Conservation (phyloP, 2,888 invertebrate species). For the Idaea straminata region DNA sequence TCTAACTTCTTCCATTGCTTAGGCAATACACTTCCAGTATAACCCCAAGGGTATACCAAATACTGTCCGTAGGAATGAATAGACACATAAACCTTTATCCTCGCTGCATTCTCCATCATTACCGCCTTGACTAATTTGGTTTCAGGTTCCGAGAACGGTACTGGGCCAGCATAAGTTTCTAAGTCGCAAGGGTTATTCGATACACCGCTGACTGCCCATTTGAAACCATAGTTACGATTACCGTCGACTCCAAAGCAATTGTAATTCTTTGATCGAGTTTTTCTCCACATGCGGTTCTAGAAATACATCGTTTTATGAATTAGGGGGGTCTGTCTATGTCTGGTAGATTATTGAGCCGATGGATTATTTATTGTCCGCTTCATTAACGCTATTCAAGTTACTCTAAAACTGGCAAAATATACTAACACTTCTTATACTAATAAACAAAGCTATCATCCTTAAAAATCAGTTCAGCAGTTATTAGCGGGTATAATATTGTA, state of each 20-base stretch:
- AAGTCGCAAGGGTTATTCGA: constrained; percentile 79
- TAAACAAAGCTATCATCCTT: no score
- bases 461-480: no score
- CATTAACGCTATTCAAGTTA: no score
- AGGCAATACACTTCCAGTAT: constrained; percentile 70
- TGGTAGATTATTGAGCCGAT: no score
- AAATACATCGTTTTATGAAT: constrained; percentile 15
- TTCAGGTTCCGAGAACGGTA: constrained; percentile 83
- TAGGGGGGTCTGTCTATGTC: neutral
- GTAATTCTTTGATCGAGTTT: constrained; percentile 73
- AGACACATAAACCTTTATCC: constrained; percentile 83
- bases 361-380: no score
- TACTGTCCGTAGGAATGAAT: constrained; percentile 85
- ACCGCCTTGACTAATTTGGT: constrained; percentile 76
- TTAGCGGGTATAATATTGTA: neutral
- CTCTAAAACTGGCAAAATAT: no score
- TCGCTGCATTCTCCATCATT: constrained; percentile 66
- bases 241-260: constrained; percentile 83
- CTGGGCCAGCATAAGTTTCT: constrained; percentile 81
- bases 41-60: constrained; percentile 84
- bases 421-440: no score
- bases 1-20: constrained; percentile 70
- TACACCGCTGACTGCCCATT: constrained; percentile 84
- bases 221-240: constrained; percentile 85
- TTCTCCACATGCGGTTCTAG: constrained; percentile 83